Base-by-base conservation (phyloP, 2,797 vertebrate species). In the Kryptolebias ocellatus region DNA sequence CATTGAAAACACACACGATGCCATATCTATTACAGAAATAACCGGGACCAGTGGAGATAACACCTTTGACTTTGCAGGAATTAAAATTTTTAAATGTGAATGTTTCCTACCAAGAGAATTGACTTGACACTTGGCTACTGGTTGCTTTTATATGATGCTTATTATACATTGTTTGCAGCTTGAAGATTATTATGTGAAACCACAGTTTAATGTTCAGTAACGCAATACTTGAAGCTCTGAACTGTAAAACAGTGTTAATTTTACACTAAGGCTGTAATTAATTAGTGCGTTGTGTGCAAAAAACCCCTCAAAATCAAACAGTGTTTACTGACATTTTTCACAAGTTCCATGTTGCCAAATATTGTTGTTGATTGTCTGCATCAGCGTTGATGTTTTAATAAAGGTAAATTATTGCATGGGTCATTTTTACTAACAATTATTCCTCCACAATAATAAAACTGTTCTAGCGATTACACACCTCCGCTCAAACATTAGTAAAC, bases 281-380 rank as follows among this genome's bases (percentile, higher is more conserved):
- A 72, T 60, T 53, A 14, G 42, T 72, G 59, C 51, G 67, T 60
- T 72, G 65, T 71, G 60, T 79, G 49, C 68, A 64, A 70, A 73
- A 72, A 73, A 55, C 65, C n/a, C n/a, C n/a, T 81, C 64, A 58
- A 57, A 67, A 74, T 39, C 42, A 62, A 76, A 77, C 78, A 80
- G 78, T 78, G 80, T 84, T 85, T 74, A 75, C 78, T 79, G 54
- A 81, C 69, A 78, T 74, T 80, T 84, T 79, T 65, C 83, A 88
- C 77, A 67, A 1, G 85, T 90, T 89, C 87, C 84, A 83, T 59
- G 80, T 91, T 92, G 91, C 92, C 91, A 93, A 93, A 92, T 65
- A 66, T 64, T 87, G 64, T 83, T 83, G 77, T 86, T 88, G 75
- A 83, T 42, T 12, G 3, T 80, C 74, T 67, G 60, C 68, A 67